These are phyloP conservation scores for Anodontia alba DNA, from an alignment of 2,888 invertebrate species.

Conservation along the genomic window DNA sequence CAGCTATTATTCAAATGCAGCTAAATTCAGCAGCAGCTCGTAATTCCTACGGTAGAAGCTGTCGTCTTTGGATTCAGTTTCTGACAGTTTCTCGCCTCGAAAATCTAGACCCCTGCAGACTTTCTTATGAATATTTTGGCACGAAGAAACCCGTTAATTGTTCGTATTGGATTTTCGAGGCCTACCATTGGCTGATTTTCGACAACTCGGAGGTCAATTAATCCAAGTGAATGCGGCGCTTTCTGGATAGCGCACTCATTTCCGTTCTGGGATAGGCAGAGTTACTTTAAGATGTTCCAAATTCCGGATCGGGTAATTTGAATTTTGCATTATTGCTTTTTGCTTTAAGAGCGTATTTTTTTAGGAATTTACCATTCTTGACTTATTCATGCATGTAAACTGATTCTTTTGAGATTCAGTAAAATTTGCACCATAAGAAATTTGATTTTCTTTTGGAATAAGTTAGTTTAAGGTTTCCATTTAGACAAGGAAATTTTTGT, in stretches of 20 bases:
- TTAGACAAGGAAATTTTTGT: no score
- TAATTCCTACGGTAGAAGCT: neutral
- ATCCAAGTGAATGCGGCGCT: constrained; percentile 2
- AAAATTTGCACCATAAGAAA: neutral
- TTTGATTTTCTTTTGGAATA: neutral
- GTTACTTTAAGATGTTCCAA: constrained; percentile 11
- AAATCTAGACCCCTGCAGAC: constrained; percentile 13
- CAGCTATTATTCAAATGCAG: constrained; percentile 7
- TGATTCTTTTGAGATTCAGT: neutral
- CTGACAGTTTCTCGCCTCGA: constrained; percentile 13
- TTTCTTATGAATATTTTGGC: constrained; percentile 30
- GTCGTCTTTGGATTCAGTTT: neutral
- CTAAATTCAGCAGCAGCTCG: neutral
- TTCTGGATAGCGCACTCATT: constrained; percentile 13
- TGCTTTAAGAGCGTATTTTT: neutral
- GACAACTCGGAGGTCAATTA: constrained; percentile 19
- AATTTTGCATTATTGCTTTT: neutral
- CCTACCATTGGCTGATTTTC: constrained; percentile 17
- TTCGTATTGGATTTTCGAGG: constrained; percentile 16
- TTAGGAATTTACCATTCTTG: neutral
- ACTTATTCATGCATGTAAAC: neutral
- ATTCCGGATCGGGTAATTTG: neutral
- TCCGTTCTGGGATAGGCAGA: constrained; percentile 17
- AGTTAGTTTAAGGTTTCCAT: neutral
- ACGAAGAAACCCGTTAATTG: constrained; percentile 18